phyloP scores from a whole-genome alignment of 2,888 invertebrate species.

The Cordilura impudica region DNA sequence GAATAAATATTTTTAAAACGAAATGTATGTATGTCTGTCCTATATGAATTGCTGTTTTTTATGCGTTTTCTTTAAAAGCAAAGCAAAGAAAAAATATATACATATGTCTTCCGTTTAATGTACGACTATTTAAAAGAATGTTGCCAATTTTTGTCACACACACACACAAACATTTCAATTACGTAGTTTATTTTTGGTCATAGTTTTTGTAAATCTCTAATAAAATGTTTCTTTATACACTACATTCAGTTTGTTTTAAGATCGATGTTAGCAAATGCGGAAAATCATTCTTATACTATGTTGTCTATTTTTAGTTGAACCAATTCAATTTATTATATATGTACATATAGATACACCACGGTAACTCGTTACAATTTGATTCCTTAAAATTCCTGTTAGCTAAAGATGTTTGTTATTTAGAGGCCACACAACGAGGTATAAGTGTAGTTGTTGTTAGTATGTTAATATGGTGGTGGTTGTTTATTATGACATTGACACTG shows the following conservation, averaged over 20 bases:
- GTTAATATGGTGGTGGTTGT: not conserved
- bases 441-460: not conserved
- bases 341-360: not conserved
- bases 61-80: not conserved
- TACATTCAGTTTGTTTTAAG: constrained; percentile 16
- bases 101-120: not conserved
- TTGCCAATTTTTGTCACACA: not conserved
- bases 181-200: constrained; percentile 25
- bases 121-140: not conserved
- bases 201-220: not conserved
- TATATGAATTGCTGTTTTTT: not conserved
- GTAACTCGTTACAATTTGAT: too few relatives aligned
- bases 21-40: too few relatives aligned
- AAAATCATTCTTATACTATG: constrained; percentile 13
- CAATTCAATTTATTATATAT: not conserved
- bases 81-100: not conserved
- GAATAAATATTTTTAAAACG: not conserved
- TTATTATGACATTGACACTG: constrained; percentile 52
- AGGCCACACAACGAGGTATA: not conserved
- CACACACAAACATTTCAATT: constrained; percentile 12
- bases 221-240: not conserved
- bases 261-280: constrained; percentile 38
- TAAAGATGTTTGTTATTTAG: too few relatives aligned
- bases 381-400: too few relatives aligned
- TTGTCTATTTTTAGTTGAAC: not conserved